Percentiles rank a stretch among this genome's conserved stretches.
phyloP scores from a whole-genome alignment of 2,888 invertebrate species.

The Netelia virgata region DNA sequence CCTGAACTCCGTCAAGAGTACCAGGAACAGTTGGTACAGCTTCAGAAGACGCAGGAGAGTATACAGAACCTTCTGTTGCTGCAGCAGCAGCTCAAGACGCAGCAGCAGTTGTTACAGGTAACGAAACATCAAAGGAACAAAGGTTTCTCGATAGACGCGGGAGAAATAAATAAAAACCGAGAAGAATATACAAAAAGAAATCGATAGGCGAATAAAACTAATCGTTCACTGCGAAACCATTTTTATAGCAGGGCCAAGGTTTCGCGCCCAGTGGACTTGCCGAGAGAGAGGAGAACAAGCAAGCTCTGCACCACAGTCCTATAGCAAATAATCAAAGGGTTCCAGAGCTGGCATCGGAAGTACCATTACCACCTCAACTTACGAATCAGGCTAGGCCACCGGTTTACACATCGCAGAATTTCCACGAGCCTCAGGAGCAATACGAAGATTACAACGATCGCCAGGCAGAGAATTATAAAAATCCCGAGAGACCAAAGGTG shows the following conservation, averaged over 20 bases:
- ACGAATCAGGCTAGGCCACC: constrained; percentile 79
- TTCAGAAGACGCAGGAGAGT: constrained; percentile 83
- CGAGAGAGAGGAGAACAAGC: constrained; percentile 77
- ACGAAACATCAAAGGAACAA: background rate
- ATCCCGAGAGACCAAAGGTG: constrained; percentile 49
- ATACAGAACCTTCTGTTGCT: constrained; percentile 81
- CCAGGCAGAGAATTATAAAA: constrained; percentile 60
- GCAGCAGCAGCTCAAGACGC: constrained; percentile 81
- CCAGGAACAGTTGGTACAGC: constrained; percentile 81
- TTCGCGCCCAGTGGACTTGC: constrained; percentile 77
- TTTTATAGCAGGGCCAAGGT: constrained; percentile 76
- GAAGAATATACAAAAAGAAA: too few species aligned
- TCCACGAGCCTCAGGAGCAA: constrained; percentile 71
- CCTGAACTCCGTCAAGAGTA: constrained; percentile 82
- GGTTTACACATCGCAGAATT: constrained; percentile 79
- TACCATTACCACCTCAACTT: constrained; percentile 78
- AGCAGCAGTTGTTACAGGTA: constrained; percentile 82
- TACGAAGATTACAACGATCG: constrained; percentile 65
- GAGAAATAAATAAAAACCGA: too few species aligned
- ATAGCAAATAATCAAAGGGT: constrained; percentile 73
- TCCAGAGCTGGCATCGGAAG: constrained; percentile 76
- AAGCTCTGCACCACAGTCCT: constrained; percentile 74
- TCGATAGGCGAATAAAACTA: too few species aligned
- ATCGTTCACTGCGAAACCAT: background rate
- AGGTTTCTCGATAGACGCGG: background rate